Percentiles rank a stretch among this genome's conserved stretches.
Evolutionary conservation across 1,140 invertebrate species (phyloP).

Genomic region (Drosophila parabipectinata): DNA sequence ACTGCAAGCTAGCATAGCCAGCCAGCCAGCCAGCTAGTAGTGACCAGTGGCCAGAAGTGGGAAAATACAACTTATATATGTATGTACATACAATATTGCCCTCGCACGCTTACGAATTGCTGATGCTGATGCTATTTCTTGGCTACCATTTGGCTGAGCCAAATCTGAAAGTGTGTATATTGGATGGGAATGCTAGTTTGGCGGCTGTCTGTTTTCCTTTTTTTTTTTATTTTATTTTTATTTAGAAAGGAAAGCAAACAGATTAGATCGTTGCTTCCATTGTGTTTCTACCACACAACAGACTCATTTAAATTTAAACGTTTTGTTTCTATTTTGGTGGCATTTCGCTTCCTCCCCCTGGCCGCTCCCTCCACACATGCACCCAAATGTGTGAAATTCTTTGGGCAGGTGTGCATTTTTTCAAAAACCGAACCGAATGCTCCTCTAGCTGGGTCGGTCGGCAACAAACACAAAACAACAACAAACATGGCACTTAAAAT

Average conservation of each 20-base stretch:
- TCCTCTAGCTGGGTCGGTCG: slow-evolving; percentile 23
- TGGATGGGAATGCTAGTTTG: background rate
- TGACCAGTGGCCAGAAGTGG: slow-evolving; percentile 45
- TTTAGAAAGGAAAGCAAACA: slow-evolving; percentile 30
- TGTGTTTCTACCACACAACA: slow-evolving; percentile 49
- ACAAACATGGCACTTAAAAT: slow-evolving; percentile 41
- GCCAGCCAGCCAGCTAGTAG: background rate
- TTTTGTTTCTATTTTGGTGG: slow-evolving; percentile 60
- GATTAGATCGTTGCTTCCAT: slow-evolving; percentile 9
- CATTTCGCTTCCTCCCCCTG: slow-evolving; percentile 25
- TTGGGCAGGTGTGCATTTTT: slow-evolving; percentile 74
- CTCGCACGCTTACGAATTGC: slow-evolving; percentile 65
- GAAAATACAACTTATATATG: slow-evolving; percentile 46
- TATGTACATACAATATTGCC: slow-evolving; percentile 11
- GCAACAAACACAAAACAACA: slow-evolving; percentile 70
- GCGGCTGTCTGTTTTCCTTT: background rate
- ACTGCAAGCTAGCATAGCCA: slow-evolving; percentile 53
- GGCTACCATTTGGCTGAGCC: slow-evolving; percentile 61
- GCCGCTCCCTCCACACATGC: background rate
- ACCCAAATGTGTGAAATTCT: slow-evolving; percentile 68
- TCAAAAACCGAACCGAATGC: background rate
- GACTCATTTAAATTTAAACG: slow-evolving; percentile 64
- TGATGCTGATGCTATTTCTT: slow-evolving; percentile 49
- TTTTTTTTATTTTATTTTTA: slow-evolving; percentile 39
- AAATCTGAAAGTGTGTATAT: slow-evolving; percentile 55